Evolutionary conservation across 2,797 vertebrate species (phyloP).

Genomic region (Crocodylus rhombifer): DNA sequence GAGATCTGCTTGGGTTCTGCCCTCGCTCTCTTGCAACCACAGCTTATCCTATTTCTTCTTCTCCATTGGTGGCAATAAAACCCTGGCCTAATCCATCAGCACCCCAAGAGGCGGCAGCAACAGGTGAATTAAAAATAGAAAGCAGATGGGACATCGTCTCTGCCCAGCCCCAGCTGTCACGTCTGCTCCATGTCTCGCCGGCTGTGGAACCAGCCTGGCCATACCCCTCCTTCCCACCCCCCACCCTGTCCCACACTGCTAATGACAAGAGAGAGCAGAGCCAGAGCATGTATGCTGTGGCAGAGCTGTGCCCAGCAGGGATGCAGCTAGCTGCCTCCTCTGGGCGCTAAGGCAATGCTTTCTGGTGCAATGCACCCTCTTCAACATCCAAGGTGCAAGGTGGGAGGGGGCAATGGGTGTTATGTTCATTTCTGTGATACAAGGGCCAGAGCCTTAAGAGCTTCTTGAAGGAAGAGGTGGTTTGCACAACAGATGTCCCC

Average conservation of each 20-base stretch:
- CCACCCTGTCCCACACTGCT: neutral
- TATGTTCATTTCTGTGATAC: neutral
- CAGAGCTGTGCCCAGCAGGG: fast-evolving
- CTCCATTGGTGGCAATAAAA: constrained; percentile 50
- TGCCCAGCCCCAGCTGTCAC: constrained; percentile 44
- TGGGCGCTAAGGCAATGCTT: neutral
- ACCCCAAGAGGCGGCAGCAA: neutral
- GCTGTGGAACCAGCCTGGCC: neutral
- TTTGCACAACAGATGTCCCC: neutral
- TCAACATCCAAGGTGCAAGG: neutral
- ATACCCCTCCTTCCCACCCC: neutral
- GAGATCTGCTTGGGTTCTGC: constrained; percentile 22
- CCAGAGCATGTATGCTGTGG: neutral
- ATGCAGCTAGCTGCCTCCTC: fast-evolving
- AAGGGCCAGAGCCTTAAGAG: neutral
- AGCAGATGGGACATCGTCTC: constrained; percentile 64
- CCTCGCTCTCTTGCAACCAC: constrained; percentile 8
- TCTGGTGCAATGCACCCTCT: neutral
- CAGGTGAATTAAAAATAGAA: constrained; percentile 56
- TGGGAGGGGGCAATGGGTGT: neutral
- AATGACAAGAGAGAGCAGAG: neutral
- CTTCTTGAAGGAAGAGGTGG: too few relatives aligned
- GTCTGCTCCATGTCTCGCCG: constrained; percentile 35
- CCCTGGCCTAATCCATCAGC: constrained; percentile 37
- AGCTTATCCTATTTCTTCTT: constrained; percentile 61